Base-by-base conservation (phyloP, 1,140 invertebrate genomes). In the Scaptomyza pallida region DNA sequence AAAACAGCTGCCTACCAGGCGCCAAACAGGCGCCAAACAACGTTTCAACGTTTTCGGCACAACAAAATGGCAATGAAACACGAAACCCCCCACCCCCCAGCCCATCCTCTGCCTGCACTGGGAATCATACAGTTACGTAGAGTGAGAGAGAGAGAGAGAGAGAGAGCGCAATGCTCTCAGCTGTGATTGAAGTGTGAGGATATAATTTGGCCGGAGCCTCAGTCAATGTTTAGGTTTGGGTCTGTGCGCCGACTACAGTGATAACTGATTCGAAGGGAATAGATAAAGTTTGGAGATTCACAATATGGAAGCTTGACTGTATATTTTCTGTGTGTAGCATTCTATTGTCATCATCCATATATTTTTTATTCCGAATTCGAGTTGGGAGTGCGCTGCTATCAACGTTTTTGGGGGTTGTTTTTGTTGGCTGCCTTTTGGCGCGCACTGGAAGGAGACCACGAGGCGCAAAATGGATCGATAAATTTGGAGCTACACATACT, bases 1-100 rank as follows among this genome's bases (percentile, higher is more conserved):
- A 23, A 73, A 86, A 86, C 81, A 86, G 81, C 81, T 86, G 81
- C 81, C 81, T 86, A 86, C 81, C 81, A 86, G 81, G 81, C 81
- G 81, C 81, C 81, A 86, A 73, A 69, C 81, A 81, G 81, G 47
- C 62, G 77, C 44, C 37, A 15, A 8, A 8, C 10, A 19, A 2
- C 26, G 37, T 67, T 67, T 67, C 35, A 33, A 59, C 45, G 41
- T 26, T 65, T 55, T 59, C 55, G 48, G 55, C 6, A 5, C 63
- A 77, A 81, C 75, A 41, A 81, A 88, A 71, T 86, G 81, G 81
- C 82, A 86, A 77, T 86, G 81, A 88, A 86, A 86, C 81, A 83
- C 16, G 16, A 35, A 16, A 54, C 15, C 35, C n/a, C 43, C 37
- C 16, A 17, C 23, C n/a, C 13, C 56, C 63, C n/a, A n/a, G n/a